A percentile compares a stretch with the other conserved stretches of the same genome.
Conservation (phyloP, 2,113 vertebrate species). For the Eurypyga helias region DNA sequence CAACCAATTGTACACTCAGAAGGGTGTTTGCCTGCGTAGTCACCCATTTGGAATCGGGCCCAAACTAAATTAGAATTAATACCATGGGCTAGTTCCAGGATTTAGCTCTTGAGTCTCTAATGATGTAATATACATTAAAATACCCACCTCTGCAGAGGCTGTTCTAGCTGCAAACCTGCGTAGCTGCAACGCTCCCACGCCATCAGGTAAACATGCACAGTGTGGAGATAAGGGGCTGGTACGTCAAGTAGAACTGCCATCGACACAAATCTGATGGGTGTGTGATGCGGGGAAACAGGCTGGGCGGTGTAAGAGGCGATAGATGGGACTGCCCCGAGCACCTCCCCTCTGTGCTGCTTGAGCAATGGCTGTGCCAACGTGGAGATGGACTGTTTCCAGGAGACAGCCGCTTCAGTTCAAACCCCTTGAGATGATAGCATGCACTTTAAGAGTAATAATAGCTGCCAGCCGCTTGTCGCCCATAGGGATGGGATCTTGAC, state of each 20-base stretch:
- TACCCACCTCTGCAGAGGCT: not conserved
- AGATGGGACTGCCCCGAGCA: not conserved
- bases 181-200: rapidly evolving
- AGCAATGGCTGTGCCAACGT: not conserved
- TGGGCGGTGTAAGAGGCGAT: not conserved
- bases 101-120: constrained; percentile 6
- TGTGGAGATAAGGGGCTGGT: not conserved
- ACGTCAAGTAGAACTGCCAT: not conserved
- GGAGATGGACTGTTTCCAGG: not conserved
- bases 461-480: not conserved
- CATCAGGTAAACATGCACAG: not conserved
- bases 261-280: rapidly evolving
- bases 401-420: not conserved
- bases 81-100: constrained; percentile 1
- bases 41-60: constrained; percentile 45
- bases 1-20: constrained; percentile 37
- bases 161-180: not conserved
- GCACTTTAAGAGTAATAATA: not conserved
- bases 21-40: not conserved
- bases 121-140: not conserved
- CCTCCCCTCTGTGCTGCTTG: not conserved
- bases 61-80: constrained; percentile 37
- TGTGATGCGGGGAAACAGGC: not conserved
- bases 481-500: not conserved
- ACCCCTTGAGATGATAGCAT: rapidly evolving